Conservation (phyloP, 2,797 vertebrate genomes). For the Menidia menidia region DNA sequence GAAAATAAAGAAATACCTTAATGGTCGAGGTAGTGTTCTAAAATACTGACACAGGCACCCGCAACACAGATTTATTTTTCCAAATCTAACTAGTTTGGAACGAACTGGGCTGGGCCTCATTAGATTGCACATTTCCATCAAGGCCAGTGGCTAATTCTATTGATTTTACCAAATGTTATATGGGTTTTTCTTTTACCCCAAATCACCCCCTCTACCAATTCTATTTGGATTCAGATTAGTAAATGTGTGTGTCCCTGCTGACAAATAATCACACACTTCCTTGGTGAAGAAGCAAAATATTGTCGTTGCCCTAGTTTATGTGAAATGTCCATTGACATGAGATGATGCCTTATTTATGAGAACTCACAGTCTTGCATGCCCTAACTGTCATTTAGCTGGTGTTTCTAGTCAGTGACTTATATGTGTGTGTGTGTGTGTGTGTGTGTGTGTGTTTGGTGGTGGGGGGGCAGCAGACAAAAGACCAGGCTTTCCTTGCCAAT, state of each 20-base stretch:
- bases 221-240: too few relatives aligned
- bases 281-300: neutral
- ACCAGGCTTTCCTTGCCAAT: neutral
- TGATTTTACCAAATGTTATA: neutral
- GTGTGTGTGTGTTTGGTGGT: too few relatives aligned
- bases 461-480: conserved; percentile 25
- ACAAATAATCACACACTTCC: neutral
- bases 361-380: neutral
- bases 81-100: conserved; percentile 26
- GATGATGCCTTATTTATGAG: neutral
- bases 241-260: too few relatives aligned
- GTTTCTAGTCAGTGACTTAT: conserved; percentile 17
- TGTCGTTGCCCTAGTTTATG: neutral
- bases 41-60: conserved; percentile 35
- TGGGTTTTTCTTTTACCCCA: neutral
- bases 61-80: conserved; percentile 34
- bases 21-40: conserved; percentile 41
- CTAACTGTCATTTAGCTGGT: conserved; percentile 1
- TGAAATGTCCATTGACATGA: neutral
- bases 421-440: too few relatives aligned
- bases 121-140: neutral
- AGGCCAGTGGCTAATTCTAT: neutral
- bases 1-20: conserved; percentile 1
- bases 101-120: neutral
- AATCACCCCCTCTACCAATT: neutral